Conservation (phyloP, 1,140 invertebrate genomes). For the Ephestia elutella region DNA sequence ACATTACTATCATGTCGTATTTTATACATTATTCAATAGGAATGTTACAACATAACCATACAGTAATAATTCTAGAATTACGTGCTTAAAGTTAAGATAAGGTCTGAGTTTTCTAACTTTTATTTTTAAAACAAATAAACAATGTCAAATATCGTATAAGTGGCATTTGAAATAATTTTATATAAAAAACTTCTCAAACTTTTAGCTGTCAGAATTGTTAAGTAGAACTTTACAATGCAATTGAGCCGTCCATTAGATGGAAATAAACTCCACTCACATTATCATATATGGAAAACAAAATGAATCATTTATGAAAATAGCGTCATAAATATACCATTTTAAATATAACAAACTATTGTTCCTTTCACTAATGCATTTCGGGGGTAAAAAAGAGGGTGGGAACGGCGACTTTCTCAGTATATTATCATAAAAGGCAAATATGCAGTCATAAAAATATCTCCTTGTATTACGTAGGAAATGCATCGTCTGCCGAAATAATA, state of each 20-base stretch:
- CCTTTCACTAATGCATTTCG: conserved; percentile 5
- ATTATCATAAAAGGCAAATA: conserved; percentile 2
- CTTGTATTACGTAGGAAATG: background rate
- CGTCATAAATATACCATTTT: background rate
- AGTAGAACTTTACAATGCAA: background rate
- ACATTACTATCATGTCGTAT: too few species aligned
- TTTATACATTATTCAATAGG: too few species aligned
- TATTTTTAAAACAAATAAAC: too few species aligned
- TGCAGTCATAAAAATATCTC: conserved; percentile 7
- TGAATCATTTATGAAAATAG: conserved; percentile 2
- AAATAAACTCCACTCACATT: background rate
- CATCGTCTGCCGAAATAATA: conserved; percentile 7
- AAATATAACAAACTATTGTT: conserved; percentile 6
- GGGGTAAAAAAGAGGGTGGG: background rate
- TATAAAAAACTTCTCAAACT: too few species aligned
- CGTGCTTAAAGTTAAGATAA: too few species aligned
- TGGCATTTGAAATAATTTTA: too few species aligned
- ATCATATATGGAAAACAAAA: background rate
- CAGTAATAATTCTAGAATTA: too few species aligned
- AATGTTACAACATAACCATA: too few species aligned
- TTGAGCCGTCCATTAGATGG: background rate
- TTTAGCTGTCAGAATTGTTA: too few species aligned
- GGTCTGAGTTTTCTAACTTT: too few species aligned
- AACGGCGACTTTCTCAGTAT: background rate
- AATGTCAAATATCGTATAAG: too few species aligned